Evolutionary conservation across 2,113 vertebrate species (phyloP), one percentile per base, ranked within the genome.

Genomic region (Nettapus auritus): DNA sequence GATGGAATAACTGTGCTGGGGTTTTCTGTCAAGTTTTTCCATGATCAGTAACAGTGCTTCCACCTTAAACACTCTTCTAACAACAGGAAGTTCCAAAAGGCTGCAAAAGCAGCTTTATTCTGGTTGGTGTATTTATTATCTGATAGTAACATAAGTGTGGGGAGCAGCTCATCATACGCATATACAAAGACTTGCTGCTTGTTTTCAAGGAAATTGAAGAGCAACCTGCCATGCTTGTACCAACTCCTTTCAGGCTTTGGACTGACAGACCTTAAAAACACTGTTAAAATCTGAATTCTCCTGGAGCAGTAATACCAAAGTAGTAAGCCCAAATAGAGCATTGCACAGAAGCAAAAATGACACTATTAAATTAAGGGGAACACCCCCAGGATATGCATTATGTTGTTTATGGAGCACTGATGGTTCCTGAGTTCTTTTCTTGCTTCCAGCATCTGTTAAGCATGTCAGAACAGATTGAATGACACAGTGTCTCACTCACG

Each of bases 341-440:
- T 77, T 79, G 44, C 68, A 81, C 28, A 59, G 48, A 90, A 89
- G 28, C 25, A 68, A 60, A 73, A 69, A 62, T 55, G 12, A 44
- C 23, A n/a, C 31, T 76, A 8, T 40, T 82, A 74, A 84, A 38
- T 88, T 70, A 57, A 68, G 69, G 13, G 63, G 74, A 14, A 75
- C 0, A 0, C 62, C 77, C 53, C 75, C 34, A 7, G 78, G 87
- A 75, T 11, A 57, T 78, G 16, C 57, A 25, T 87, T 95, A 29
- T n/a, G 53, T 63, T 90, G 64, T 82, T 92, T 89, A 23, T 34
- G 50, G 48, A n/a, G 22, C 50, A 34, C 7, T 64, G 29, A 48
- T 82, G n/a, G 48, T 66, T 93, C 59, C 12, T 76, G 55, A 55
- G 67, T 85, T 92, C 34, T 94, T 66, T 82, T 31, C n/a, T 87